These are phyloP conservation scores for Istiophorus platypterus DNA, from an alignment of 2,113 vertebrate species.

Conservation along the genomic window DNA sequence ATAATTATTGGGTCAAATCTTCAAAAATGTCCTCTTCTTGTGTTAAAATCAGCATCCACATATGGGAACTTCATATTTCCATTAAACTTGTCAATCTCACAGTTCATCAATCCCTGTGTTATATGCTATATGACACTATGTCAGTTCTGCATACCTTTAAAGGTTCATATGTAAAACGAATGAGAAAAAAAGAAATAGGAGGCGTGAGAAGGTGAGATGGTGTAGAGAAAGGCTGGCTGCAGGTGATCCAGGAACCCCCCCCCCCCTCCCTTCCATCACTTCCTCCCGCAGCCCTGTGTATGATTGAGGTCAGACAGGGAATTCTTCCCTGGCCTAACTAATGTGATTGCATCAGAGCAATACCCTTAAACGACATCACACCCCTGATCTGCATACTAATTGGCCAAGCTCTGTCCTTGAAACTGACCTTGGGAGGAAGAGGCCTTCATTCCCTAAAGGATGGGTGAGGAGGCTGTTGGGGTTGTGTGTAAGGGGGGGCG, in stretches of 20 bases:
- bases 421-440: conserved; percentile 87
- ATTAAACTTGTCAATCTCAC: neutral
- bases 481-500: neutral
- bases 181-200: conserved; percentile 10
- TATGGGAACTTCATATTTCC: neutral
- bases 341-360: conserved; percentile 97
- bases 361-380: conserved; percentile 92
- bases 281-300: conserved; percentile 77
- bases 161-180: conserved; percentile 6
- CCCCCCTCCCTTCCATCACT: conserved; percentile 33
- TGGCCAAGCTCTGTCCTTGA: conserved; percentile 89
- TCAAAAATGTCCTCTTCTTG: neutral
- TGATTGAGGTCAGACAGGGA: conserved; percentile 93
- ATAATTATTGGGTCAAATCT: neutral
- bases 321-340: conserved; percentile 92
- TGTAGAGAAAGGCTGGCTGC: conserved; percentile 36
- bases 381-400: conserved; percentile 97
- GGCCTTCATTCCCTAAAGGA: conserved; percentile 87
- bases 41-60: neutral
- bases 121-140: conserved; percentile 17
- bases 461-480: conserved; percentile 27
- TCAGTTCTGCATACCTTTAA: conserved; percentile 16
- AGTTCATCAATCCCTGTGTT: conserved; percentile 31
- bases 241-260: conserved; percentile 35
- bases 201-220: conserved; percentile 8